Evolutionary conservation across 1,140 invertebrate genomes (phyloP).

Genomic region (Papilio machaon): DNA sequence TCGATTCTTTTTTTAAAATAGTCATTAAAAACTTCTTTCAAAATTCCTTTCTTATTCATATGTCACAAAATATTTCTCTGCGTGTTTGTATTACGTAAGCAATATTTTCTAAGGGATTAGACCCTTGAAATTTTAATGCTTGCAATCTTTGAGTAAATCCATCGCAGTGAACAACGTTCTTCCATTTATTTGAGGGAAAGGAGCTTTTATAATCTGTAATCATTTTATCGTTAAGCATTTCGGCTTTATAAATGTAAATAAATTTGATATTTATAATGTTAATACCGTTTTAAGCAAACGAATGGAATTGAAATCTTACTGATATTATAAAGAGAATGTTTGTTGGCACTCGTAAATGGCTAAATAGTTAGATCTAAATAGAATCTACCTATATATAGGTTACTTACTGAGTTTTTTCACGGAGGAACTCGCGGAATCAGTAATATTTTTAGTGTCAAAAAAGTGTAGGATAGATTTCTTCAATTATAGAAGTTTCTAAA

Average conservation of each 20-base stretch:
- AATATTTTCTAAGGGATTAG: conserved; percentile 21
- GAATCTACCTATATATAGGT: too few relatives aligned
- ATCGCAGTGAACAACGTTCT: conserved; percentile 15
- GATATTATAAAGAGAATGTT: too few relatives aligned
- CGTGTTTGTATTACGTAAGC: conserved; percentile 12
- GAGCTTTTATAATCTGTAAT: conserved; percentile 13
- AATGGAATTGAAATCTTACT: background rate
- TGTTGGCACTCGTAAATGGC: too few relatives aligned
- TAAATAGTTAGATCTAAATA: too few relatives aligned
- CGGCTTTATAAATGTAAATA: background rate
- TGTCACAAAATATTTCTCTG: background rate
- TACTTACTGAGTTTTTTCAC: too few relatives aligned
- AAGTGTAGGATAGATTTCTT: too few relatives aligned
- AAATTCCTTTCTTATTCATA: background rate
- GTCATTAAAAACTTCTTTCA: background rate
- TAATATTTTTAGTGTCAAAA: too few relatives aligned
- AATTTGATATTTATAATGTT: background rate
- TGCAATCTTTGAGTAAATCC: conserved; percentile 19
- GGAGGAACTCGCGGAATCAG: background rate
- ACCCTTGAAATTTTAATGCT: conserved; percentile 24
- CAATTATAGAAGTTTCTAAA: too few relatives aligned
- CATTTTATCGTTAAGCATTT: conserved; percentile 8
- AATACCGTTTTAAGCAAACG: background rate
- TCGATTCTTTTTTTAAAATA: background rate
- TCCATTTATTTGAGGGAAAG: conserved; percentile 10